phyloP scores from a whole-genome alignment of 2,888 invertebrate species.

The Dicyrtoma fusca region DNA sequence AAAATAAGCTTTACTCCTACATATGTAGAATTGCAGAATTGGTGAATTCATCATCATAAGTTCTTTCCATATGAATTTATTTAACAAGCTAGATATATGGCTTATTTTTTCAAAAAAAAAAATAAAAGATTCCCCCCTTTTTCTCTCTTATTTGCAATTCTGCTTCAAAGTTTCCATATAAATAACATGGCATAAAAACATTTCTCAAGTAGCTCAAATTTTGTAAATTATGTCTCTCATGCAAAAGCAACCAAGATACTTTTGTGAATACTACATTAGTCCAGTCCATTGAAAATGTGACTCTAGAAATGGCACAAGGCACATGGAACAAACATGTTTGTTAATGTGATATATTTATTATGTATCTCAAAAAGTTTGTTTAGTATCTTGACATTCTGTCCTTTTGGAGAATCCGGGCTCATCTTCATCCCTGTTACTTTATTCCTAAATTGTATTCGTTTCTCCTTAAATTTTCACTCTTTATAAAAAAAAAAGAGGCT shows the following conservation, averaged over 20 bases:
- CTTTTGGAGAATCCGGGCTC: neutral
- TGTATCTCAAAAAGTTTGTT: conserved; percentile 20
- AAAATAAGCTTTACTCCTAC: neutral
- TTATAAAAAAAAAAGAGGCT: neutral
- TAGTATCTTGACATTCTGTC: conserved; percentile 7
- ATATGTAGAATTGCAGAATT: conserved; percentile 6
- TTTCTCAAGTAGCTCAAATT: conserved; percentile 13
- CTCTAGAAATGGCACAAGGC: conserved; percentile 13
- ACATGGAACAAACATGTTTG: neutral
- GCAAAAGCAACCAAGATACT: neutral
- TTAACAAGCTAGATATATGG: conserved; percentile 1
- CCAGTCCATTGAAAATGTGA: conserved; percentile 7
- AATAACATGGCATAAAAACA: conserved; percentile 21
- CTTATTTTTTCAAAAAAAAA: neutral
- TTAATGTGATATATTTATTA: conserved; percentile 30
- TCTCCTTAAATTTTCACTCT: conserved; percentile 5
- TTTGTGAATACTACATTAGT: conserved; percentile 24
- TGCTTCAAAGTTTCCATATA: conserved; percentile 24
- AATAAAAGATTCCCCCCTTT: neutral
- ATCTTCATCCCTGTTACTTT: neutral
- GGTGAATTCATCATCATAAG: conserved; percentile 4
- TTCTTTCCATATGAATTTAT: neutral
- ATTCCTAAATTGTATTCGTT: conserved; percentile 10
- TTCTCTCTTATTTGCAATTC: conserved; percentile 22
- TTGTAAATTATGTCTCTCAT: conserved; percentile 29